Conservation (phyloP, 2,888 invertebrate species). For the Pimpla rufipes region DNA sequence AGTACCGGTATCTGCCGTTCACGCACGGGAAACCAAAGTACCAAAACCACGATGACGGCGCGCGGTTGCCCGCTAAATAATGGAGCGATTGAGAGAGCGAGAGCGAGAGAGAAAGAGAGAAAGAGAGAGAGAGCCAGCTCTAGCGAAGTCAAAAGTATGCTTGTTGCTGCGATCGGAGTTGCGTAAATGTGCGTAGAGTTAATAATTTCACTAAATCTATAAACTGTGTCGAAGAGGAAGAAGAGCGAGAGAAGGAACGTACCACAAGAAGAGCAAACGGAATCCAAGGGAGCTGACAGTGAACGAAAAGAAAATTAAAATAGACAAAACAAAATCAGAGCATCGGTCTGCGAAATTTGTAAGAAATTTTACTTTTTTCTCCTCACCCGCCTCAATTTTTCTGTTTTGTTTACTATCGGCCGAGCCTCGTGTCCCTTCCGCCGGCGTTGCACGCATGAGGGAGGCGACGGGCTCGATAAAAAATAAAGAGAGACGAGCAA, state of each 20-base stretch:
- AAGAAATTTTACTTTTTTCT: conserved; percentile 49
- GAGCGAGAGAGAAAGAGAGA: conserved; percentile 5
- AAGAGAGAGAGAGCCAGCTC: conserved; percentile 44
- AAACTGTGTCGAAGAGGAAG: conserved; percentile 47
- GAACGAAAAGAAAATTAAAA: conserved; percentile 46
- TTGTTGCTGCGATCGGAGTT: conserved; percentile 74
- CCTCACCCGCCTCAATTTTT: conserved; percentile 21
- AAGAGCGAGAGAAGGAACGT: conserved; percentile 26
- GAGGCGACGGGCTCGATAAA: background rate
- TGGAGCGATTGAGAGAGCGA: conserved; percentile 35
- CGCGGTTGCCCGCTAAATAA: conserved; percentile 82
- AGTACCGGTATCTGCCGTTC: conserved; percentile 99
- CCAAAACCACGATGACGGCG: conserved; percentile 88
- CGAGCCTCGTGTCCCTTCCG: conserved; percentile 12
- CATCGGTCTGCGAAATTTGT: conserved; percentile 54
- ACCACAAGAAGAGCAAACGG: background rate
- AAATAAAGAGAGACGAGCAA: conserved; percentile 34
- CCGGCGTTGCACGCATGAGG: background rate
- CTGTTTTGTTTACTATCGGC: conserved; percentile 30
- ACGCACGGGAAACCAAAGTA: conserved; percentile 99
- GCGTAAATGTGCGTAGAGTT: conserved; percentile 80
- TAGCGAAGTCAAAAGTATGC: conserved; percentile 73
- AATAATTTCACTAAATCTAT: conserved; percentile 66
- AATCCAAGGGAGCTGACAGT: conserved; percentile 10
- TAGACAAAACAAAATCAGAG: conserved; percentile 49